Evolutionary conservation across 2,113 vertebrate species (phyloP).

Genomic region (Atrichornis clamosus): DNA sequence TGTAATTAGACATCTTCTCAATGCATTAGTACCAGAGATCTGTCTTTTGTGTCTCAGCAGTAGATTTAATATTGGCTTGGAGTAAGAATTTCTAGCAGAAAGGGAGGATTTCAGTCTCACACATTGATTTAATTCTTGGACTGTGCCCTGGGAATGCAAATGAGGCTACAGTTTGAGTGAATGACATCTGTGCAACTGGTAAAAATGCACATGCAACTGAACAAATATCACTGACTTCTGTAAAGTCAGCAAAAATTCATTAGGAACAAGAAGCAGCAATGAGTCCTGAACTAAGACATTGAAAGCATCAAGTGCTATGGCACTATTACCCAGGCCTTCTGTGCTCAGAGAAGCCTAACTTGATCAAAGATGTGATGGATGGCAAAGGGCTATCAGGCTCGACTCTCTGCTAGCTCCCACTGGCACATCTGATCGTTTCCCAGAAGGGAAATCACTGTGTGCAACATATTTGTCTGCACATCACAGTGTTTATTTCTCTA

Average conservation of each 20-base stretch:
- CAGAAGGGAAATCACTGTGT: neutral
- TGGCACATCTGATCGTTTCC: neutral
- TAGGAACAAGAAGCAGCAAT: neutral
- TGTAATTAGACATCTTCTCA: neutral
- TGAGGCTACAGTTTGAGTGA: neutral
- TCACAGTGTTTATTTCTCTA: fast-evolving
- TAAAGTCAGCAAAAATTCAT: neutral
- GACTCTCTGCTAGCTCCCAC: neutral
- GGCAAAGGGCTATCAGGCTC: neutral
- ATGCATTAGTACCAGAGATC: neutral
- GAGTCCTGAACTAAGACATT: neutral
- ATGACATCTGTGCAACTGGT: neutral
- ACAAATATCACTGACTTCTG: neutral
- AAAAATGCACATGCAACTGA: neutral
- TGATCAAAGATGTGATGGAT: neutral
- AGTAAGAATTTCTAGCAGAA: neutral
- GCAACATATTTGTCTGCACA: neutral
- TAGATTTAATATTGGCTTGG: neutral
- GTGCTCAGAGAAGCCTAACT: neutral
- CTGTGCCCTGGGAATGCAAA: constrained; percentile 7
- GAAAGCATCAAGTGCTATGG: neutral
- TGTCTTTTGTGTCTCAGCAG: neutral
- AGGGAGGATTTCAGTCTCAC: neutral
- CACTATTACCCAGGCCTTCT: neutral
- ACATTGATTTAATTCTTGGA: neutral